A percentile compares a stretch with the other conserved stretches of the same genome.
Conservation (phyloP, 2,888 invertebrate species). For the Timema podura region DNA sequence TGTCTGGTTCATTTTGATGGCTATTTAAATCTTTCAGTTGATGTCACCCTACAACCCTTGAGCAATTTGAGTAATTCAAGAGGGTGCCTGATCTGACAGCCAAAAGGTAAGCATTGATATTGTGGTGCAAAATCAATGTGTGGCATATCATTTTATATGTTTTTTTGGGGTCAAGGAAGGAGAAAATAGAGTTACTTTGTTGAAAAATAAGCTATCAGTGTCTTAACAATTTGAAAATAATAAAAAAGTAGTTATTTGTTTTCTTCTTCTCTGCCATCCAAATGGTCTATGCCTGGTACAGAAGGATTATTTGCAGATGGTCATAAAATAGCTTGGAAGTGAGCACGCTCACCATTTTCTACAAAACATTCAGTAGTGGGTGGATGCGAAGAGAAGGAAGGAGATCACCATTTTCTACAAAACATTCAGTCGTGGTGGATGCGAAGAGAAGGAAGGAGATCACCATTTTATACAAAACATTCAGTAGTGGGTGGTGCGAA, state of each 20-base stretch:
- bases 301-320: not conserved
- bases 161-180: not conserved
- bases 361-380: slow-evolving; percentile 7
- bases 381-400: not conserved
- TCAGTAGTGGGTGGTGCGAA: no score
- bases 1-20: not conserved
- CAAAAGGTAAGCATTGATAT: not conserved
- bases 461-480: not conserved
- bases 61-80: not conserved
- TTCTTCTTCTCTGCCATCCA: not conserved
- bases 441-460: not conserved
- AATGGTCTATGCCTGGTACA: not conserved
- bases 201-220: not conserved
- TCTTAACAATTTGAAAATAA: not conserved
- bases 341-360: not conserved
- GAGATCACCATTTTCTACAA: not conserved
- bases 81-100: not conserved
- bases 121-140: not conserved
- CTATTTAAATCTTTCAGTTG: not conserved
- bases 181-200: not conserved
- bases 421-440: slow-evolving; percentile 2
- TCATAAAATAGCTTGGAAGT: not conserved
- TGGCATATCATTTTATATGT: not conserved
- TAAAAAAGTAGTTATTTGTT: not conserved
- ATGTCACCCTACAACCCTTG: not conserved